phyloP scores from a whole-genome alignment of 2,797 vertebrate species.

The Halcyon leucocephala region DNA sequence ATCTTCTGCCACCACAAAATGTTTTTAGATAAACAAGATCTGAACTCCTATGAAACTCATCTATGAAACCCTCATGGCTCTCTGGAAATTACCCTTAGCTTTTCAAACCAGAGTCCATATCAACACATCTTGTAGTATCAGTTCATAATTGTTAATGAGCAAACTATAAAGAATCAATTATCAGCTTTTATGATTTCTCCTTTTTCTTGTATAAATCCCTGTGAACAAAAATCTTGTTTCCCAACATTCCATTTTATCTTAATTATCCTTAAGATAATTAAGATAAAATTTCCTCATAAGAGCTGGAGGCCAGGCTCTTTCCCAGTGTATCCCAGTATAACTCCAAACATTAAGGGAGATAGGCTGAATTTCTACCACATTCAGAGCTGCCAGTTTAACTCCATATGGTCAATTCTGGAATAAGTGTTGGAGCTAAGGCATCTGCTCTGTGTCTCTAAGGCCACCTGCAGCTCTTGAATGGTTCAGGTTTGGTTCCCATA shows the following conservation, averaged over 20 bases:
- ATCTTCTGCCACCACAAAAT: background rate
- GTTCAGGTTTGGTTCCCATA: background rate
- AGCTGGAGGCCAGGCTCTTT: background rate
- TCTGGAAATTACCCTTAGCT: background rate
- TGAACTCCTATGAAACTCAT: background rate
- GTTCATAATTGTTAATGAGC: background rate
- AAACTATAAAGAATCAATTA: slow-evolving; percentile 25
- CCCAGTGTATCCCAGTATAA: background rate
- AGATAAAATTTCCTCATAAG: background rate
- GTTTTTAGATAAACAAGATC: background rate
- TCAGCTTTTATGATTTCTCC: background rate
- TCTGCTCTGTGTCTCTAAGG: background rate
- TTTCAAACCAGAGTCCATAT: background rate
- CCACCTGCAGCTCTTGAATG: background rate
- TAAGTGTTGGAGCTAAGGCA: background rate
- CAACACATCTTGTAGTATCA: background rate
- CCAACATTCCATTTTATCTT: background rate
- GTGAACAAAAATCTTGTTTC: background rate
- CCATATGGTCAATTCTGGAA: background rate
- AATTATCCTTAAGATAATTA: background rate
- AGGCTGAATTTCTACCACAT: background rate
- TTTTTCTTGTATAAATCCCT: background rate
- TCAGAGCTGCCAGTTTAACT: background rate
- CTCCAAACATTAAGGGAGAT: background rate
- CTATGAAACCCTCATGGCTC: background rate